These are phyloP conservation scores for Periparus ater DNA, from an alignment of 2,797 vertebrate genomes.

Conservation along the genomic window DNA sequence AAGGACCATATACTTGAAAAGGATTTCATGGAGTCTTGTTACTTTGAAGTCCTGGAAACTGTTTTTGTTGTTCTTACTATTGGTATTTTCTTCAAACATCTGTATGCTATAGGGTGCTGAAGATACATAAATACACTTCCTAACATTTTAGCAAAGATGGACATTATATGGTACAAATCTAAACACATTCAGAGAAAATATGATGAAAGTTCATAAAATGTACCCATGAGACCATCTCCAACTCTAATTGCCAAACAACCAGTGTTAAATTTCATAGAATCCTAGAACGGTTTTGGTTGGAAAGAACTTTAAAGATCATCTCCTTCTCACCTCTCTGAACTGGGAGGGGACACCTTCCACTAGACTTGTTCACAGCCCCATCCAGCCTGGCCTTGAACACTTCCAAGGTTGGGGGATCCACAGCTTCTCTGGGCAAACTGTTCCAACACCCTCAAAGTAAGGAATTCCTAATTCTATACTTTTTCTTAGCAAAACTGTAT, in stretches of 20 bases:
- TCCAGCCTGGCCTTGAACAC: background rate
- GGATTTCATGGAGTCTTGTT: background rate
- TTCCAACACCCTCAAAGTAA: background rate
- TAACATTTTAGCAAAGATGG: background rate
- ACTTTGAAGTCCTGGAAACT: conserved; percentile 11
- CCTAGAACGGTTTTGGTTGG: background rate
- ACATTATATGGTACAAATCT: background rate
- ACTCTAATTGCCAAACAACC: background rate
- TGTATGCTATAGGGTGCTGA: background rate
- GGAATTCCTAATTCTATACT: background rate
- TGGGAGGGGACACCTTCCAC: background rate
- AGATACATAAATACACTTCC: background rate
- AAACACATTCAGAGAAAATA: conserved; percentile 15
- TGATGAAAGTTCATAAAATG: background rate
- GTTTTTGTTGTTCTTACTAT: background rate
- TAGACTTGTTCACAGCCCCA: background rate
- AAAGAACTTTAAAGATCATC: background rate
- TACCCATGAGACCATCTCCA: background rate
- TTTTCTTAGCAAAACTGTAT: conserved; percentile 1
- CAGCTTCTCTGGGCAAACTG: background rate
- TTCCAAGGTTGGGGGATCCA: background rate
- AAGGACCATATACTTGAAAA: background rate
- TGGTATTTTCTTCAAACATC: background rate
- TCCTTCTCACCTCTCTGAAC: accelerated
- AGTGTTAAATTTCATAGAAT: background rate